Evolutionary conservation across 2,797 vertebrate species (phyloP), one percentile per base, ranked within the genome.

Genomic region (Todus mexicanus): DNA sequence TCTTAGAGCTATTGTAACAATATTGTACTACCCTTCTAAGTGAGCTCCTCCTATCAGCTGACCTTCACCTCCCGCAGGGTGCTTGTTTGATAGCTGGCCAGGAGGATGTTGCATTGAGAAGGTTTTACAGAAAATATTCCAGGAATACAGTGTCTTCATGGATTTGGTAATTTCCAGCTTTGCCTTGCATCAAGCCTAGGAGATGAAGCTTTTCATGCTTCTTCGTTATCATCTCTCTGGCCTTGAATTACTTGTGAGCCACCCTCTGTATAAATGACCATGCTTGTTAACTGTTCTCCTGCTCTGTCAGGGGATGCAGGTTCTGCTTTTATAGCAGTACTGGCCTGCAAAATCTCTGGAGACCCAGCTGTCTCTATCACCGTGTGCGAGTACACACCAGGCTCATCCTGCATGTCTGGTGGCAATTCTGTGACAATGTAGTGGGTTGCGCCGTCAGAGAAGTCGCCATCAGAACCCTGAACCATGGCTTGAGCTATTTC

Each of bases 361-460:
- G 97, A 82, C 45, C 75, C 91, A 2, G 95, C 85, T 2, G 97
- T 48, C 93, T 98, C 97, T 65, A 98, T 97, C 75, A 98, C 96
- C 2, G 98, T 63, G 7, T 98, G 97, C 0, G 98, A 97, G 65
- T 98, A 99, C 82, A 99, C 75, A 8, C 96, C 87, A 1, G 97
- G 95, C 74, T 98, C 98, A 50, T 98, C 98, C 90, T 98, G 98
- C 33, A 98, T 87, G 48, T 97, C 98, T 13, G 98, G 97, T 31
- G 99, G 98, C 97, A 99, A 97, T 96, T 99, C 99, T 0, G 99
- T 99, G 84, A 99, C 99, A 0, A 99, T 99, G 96, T 99, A 99
- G 97, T 99, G 99, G 1, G 99, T 99, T 14, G 98, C 70, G 12
- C 97, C 98, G 87, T 98, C 98, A 4, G 98, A 85, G 78, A 98